Evolutionary conservation across 2,888 invertebrate species (phyloP).

Genomic region (Agonopterix subpropinquella): DNA sequence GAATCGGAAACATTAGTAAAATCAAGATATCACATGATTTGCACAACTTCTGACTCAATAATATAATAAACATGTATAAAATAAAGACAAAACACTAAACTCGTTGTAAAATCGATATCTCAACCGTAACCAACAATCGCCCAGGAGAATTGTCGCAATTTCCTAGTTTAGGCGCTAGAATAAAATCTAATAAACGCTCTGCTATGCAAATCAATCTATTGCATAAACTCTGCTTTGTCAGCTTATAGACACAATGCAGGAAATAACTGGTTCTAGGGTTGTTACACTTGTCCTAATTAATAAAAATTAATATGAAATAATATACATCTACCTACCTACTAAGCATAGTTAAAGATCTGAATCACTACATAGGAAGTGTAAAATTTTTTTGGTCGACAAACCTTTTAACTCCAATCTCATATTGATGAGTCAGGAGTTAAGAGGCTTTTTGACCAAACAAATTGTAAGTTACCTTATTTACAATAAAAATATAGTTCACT

Average conservation of each 20-base stretch:
- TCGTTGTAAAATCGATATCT: neutral
- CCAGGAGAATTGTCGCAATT: constrained; percentile 34
- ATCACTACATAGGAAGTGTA: neutral
- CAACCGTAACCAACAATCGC: constrained; percentile 9
- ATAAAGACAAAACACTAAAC: neutral
- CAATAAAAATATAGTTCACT: no score
- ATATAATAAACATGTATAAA: neutral
- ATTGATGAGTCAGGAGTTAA: no score
- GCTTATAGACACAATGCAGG: constrained; percentile 30
- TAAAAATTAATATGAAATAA: no score
- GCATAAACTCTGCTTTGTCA: constrained; percentile 22
- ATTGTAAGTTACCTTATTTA: no score
- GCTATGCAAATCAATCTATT: constrained; percentile 55
- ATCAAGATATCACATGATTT: neutral
- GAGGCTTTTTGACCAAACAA: no score
- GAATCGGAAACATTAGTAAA: no score
- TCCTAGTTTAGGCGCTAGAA: constrained; percentile 24
- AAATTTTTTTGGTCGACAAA: no score
- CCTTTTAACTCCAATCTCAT: no score
- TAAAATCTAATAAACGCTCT: constrained; percentile 46
- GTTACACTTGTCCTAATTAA: neutral
- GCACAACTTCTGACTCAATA: neutral
- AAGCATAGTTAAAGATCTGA: neutral
- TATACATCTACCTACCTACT: neutral
- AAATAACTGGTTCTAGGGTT: constrained; percentile 27